These are phyloP conservation scores for Oxyruncus cristatus DNA, from an alignment of 2,113 vertebrate genomes.

Conservation along the genomic window DNA sequence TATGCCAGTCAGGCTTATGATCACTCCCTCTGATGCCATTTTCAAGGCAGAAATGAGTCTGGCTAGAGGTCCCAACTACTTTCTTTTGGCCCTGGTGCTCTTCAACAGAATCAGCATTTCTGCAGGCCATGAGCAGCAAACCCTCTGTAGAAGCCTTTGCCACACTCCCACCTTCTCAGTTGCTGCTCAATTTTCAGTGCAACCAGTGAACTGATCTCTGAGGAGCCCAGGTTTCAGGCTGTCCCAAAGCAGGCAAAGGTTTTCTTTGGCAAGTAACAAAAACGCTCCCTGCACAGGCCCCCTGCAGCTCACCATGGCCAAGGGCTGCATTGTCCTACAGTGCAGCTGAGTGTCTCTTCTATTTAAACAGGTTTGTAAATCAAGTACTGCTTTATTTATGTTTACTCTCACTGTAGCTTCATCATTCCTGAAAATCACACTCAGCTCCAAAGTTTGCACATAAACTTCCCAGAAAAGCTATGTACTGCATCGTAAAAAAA, in stretches of 20 bases:
- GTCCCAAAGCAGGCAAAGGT: conserved; percentile 7
- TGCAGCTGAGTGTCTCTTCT: neutral
- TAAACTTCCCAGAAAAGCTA: neutral
- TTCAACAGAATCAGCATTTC: neutral
- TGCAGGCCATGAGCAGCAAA: conserved; percentile 3
- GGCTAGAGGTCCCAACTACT: neutral
- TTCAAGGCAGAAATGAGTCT: neutral
- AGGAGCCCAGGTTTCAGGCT: neutral
- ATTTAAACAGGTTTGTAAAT: conserved; percentile 10
- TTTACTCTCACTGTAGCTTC: neutral
- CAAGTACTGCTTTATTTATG: neutral
- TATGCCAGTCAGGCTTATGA: neutral
- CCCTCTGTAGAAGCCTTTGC: neutral
- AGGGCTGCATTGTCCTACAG: neutral
- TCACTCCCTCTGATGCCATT: neutral
- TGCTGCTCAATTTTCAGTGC: neutral
- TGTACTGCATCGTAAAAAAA: neutral
- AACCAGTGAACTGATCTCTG: neutral
- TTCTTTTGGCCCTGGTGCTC: neutral
- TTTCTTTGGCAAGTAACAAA: conserved; percentile 37
- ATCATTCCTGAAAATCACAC: neutral
- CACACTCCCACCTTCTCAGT: neutral
- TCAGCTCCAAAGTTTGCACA: neutral
- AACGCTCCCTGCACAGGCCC: neutral
- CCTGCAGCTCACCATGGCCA: rapidly evolving